Base-by-base conservation (phyloP, 2,113 vertebrate species). In the Patagioenas fasciata region DNA sequence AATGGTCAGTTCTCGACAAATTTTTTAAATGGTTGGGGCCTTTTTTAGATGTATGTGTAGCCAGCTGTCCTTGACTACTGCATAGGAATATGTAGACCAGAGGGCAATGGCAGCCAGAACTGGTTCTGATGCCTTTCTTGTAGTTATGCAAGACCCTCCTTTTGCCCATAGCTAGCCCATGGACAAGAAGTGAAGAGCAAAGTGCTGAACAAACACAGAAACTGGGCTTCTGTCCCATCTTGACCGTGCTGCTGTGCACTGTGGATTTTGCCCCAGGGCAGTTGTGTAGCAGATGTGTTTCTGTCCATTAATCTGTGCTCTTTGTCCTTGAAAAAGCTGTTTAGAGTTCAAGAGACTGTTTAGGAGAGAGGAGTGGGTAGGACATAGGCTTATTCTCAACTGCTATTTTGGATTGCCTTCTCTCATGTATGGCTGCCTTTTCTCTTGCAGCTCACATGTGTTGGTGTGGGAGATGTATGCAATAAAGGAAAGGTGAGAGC, bases 381-480 rank as follows among this genome's bases (percentile, higher is more conserved):
- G 13, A 50, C 50, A 84, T 34, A 57, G 32, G 17, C 21, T 88
- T 89, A 56, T 61, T 50, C 28, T 21, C 14, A 26, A 38, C 8
- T 56, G 29, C 36, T 62, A 26, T 1, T 31, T 60, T 69, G 36
- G 5, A 2, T 77, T 91, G 32, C 50, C 24, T 73, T 90, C n/a
- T 75, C 28, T 94, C 29, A 81, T 40, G 10, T 13, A 24, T 38
- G 31, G 21, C 44, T 47, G 18, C 82, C 75, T 50, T 44, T 71
- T 96, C 78, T 94, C 95, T 98, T 96, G 36, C 98, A 99, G 99
- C 97, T 99, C 91, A 99, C 99, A 0, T 99, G 99, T 13, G 99
- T 99, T 53, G 98, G 99, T 4, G 98, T 99, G 58, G 99, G 99
- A 96, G 99, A 99, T 50, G 96, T 99, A 10, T 99, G 99, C 96